A percentile compares a stretch with the other conserved stretches of the same genome.
Conservation (phyloP, 2,797 vertebrate genomes). For the Phoebastria nigripes region DNA sequence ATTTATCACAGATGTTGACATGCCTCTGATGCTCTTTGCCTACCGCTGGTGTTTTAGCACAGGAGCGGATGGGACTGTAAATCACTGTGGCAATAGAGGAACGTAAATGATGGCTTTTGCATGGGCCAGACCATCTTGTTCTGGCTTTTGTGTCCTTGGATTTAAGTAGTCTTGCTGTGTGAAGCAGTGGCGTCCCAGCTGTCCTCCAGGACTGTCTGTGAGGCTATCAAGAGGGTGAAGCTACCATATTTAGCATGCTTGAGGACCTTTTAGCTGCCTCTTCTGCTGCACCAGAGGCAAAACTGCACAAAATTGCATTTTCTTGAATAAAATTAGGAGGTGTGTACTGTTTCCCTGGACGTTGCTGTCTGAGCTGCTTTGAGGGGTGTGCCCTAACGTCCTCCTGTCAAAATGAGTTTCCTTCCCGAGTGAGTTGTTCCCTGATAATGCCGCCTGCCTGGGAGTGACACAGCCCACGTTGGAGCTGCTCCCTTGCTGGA, state of each 20-base stretch:
- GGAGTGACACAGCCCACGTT: not conserved
- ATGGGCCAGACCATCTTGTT: not conserved
- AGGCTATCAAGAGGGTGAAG: not conserved
- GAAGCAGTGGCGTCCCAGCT: not conserved
- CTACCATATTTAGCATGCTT: not conserved
- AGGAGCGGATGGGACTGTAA: not conserved
- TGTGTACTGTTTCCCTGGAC: not conserved
- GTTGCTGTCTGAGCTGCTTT: not conserved
- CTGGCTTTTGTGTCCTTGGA: not conserved
- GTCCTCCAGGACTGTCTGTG: not conserved
- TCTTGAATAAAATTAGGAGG: not conserved
- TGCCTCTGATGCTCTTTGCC: not conserved
- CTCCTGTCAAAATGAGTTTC: not conserved
- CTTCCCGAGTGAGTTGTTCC: rapidly evolving
- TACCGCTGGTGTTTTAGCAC: not conserved
- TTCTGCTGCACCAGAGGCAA: not conserved
- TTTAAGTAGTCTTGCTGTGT: not conserved
- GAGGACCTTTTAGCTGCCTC: not conserved
- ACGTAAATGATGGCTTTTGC: not conserved
- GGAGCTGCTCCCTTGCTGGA: not conserved
- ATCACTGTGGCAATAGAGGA: not conserved
- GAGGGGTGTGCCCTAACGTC: not conserved
- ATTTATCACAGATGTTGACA: not conserved
- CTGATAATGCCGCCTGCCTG: rapidly evolving
- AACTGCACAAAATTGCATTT: not conserved